Base-by-base conservation (phyloP, 2,888 invertebrate genomes). In the Folsomia manolachei region DNA sequence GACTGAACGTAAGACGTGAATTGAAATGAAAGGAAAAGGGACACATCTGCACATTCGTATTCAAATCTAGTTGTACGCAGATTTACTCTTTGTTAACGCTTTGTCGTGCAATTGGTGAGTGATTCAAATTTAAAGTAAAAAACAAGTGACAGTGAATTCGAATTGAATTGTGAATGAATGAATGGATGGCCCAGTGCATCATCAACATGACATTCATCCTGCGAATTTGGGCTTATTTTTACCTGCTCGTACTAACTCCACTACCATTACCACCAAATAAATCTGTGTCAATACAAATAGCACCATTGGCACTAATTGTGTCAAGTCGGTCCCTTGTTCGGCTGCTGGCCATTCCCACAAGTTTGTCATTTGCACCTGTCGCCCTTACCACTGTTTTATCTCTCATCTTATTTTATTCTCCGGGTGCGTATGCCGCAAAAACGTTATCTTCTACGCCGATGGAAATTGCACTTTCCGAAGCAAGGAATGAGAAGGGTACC, bases 291-390 rank as follows among this genome's bases (percentile, higher is more conserved):
- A n/a, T n/a, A n/a, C n/a, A n/a, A n/a, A n/a, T n/a, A n/a, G n/a
- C n/a, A 66, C 51, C 25, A 21, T n/a, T 66, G 21, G 65, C 21
- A 19, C 65, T 66, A 66, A 66, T 66, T 51, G 65, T 66, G 65
- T 66, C 65, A 66, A 66, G 51, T 4, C 39, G 21, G 51, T 52
- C 19, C n/a, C 11, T 21, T 56, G 4, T 19, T 56, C 21, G 18
- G 18, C 7, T n/a, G n/a, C n/a, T n/a, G n/a, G n/a, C 11, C 56
- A 19, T 7, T 19, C 21, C n/a, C 56, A 56, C 56, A 56, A 56
- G 39, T 39, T 39, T 39, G 39, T 39, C 56, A 56, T 4, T 19
- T 56, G 56, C 56, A 56, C 39, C 39, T 39, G 39, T 39, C n/a
- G n/a, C n/a, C n/a, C n/a, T n/a, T n/a, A n/a, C n/a, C n/a, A n/a